Base-by-base conservation (phyloP, 2,888 invertebrate genomes). In the Epirrita christyi region DNA sequence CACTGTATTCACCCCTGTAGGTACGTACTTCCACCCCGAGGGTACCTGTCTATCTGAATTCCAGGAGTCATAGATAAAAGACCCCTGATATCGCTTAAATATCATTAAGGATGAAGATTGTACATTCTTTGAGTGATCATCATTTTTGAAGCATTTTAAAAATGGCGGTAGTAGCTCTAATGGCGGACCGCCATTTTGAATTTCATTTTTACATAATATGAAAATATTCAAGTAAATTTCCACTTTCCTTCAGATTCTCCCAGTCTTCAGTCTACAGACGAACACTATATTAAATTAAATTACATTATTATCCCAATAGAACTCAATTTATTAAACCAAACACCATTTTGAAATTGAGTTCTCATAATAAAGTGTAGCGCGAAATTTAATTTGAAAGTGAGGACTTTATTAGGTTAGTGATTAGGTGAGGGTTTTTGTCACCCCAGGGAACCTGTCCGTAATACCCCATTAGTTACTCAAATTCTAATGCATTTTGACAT, bases 341-440 rank as follows among this genome's bases (percentile, higher is more conserved):
- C n/a, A 44, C 51, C 51, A 52, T 52, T 34, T 50, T 43, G 8
- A 28, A 37, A 50, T 50, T 36, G 11, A 42, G 27, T 42, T 42
- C 28, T 28, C 42, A 28, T 27, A 11, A 28, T 6, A 32, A 32
- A 32, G 32, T 32, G 5, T 32, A 9, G 32, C 32, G 1, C 7
- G 2, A 32, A 42, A n/a, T 15, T n/a, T 15, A 42, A 42, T 27
- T 42, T 32, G 32, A 6, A n/a, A 27, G 27, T n/a, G 42, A 32
- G 8, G 8, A 32, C 0, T 32, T 32, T 32, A 32, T 32, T 32
- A 32, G 0, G 32, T 32, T 32, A 32, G 32, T 9, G 32, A 32
- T 8, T 32, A 7, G 32, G 2, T 9, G 6, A 32, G 32, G 32
- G 32, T 32, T 32, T 29, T 32, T 32, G 32, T 32, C 32, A 32